Percentiles rank a stretch among this genome's conserved stretches.
These are phyloP conservation scores for Montipora capricornis DNA, from an alignment of 64 coral and sea anemone genomes.

Conservation along the genomic window DNA sequence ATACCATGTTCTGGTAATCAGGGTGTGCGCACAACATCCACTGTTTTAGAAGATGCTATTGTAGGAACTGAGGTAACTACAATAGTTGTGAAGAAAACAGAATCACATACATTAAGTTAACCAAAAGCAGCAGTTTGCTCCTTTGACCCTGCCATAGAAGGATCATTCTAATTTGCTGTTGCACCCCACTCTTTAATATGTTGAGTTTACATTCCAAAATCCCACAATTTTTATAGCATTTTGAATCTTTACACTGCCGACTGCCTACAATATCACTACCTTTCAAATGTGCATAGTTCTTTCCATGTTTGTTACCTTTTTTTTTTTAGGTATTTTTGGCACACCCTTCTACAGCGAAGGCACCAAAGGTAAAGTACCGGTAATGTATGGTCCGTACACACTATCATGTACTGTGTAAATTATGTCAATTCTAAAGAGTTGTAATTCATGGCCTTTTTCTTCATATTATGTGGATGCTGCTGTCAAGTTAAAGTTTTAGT, in stretches of 20 bases:
- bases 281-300: too few relatives aligned
- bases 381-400: too few relatives aligned
- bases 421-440: too few relatives aligned
- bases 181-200: background rate
- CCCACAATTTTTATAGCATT: constrained; percentile 7
- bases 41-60: background rate
- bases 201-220: constrained; percentile 4
- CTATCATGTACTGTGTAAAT: too few relatives aligned
- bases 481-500: too few relatives aligned
- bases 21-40: background rate
- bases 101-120: background rate
- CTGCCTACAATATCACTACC: background rate
- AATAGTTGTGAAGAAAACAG: background rate
- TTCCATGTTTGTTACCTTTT: too few relatives aligned
- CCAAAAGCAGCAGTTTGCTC: background rate
- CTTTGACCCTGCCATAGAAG: background rate
- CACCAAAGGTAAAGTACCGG: too few relatives aligned
- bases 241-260: background rate
- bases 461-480: too few relatives aligned
- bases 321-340: too few relatives aligned
- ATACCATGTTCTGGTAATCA: constrained; percentile 9
- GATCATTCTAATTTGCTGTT: background rate
- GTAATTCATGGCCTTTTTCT: too few relatives aligned
- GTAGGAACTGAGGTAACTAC: background rate
- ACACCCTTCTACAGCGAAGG: too few relatives aligned